phyloP scores from a whole-genome alignment of 2,797 vertebrate genomes.

The Cacajao melanocephalus region DNA sequence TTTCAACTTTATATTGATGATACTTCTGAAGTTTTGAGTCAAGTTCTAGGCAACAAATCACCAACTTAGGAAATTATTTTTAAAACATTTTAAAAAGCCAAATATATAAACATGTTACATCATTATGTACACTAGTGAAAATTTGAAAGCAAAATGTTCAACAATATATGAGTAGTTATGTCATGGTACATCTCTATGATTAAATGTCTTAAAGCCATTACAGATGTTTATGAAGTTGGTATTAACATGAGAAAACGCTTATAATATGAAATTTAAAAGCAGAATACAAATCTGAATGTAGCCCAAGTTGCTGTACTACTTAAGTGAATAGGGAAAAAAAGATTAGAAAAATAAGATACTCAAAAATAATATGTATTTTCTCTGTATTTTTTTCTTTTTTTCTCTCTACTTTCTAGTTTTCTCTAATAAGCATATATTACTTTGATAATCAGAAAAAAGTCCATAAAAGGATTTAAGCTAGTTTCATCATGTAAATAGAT shows the following conservation, averaged over 20 bases:
- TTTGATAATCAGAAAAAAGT: conserved; percentile 7
- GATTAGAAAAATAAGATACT: neutral
- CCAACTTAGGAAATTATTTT: neutral
- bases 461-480: neutral
- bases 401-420: conserved; percentile 19
- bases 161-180: neutral
- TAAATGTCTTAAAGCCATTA: conserved; percentile 38
- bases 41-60: conserved; percentile 7
- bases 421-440: neutral
- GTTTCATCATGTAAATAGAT: conserved; percentile 17
- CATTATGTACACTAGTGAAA: neutral
- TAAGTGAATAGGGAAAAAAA: neutral
- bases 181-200: neutral
- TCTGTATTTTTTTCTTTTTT: neutral
- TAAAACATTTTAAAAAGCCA: neutral
- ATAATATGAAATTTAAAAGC: conserved; percentile 25
- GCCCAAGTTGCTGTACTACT: neutral
- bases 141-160: neutral
- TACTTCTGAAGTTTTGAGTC: neutral
- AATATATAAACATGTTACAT: neutral
- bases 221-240: conserved; percentile 1
- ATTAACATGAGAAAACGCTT: conserved; percentile 17
- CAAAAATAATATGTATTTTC: neutral
- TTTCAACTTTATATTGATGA: neutral
- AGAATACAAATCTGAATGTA: neutral